Evolutionary conservation across 2,888 invertebrate species (phyloP), one percentile per base, ranked within the genome.

Genomic region (Ormyrus thymus): DNA sequence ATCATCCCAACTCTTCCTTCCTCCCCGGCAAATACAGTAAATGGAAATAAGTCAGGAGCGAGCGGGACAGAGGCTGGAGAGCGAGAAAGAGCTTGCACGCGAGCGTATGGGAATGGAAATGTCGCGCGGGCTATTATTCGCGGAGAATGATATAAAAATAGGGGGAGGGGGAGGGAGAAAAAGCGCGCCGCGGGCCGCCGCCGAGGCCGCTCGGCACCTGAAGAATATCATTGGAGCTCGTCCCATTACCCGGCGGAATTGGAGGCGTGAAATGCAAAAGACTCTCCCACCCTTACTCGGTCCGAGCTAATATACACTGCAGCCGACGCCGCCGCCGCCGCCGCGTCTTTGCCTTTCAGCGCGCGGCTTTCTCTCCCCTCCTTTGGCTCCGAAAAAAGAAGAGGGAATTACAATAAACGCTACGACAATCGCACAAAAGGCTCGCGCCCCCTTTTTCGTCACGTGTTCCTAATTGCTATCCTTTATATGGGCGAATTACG

Each of bases 201-300:
- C 43, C 50, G 10, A 13, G 15, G 43, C 15, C 13, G 55, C 59
- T 29, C 29, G 59, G 62, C 61, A 64, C 29, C 73, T 73, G 62
- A 68, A 73, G 71, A 80, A 80, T 81, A 81, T 78, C 64, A 78
- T 78, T 72, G 76, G 71, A 72, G 51, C 72, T 78, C 72, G 76
- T 81, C 77, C 80, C 81, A 83, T 83, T 83, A 82, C 81, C 83
- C 81, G 70, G 71, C 77, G 81, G 82, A 79, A 80, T 81, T 80
- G 68, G 76, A 78, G 75, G 76, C 81, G 77, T 65, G 81, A 81
- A 84, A 81, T 81, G 81, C 74, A 79, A 78, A 81, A 78, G 72
- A 51, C 58, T 59, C 48, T 73, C 58, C 10, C 71, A 7, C 29
- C 50, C 56, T 13, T 45, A 29, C 45, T 9, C 58, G 51, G 65